Evolutionary conservation across 2,113 vertebrate genomes (phyloP).

Genomic region (Larimichthys crocea): DNA sequence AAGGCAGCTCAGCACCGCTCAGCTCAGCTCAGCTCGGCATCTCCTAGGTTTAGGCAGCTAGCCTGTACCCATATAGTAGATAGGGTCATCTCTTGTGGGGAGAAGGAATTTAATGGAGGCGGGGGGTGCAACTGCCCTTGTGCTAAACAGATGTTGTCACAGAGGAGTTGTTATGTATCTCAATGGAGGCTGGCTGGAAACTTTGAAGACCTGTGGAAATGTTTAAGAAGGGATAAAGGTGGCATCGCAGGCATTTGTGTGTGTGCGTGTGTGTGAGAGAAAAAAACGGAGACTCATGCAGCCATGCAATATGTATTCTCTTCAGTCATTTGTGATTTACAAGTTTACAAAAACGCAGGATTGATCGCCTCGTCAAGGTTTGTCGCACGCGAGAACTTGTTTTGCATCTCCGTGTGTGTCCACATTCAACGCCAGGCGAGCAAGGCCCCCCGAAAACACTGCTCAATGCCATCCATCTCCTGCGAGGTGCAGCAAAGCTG

Average conservation of each 20-base stretch:
- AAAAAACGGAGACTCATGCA: conserved; percentile 25
- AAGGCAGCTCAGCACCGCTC: conserved; percentile 50
- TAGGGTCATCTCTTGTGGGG: conserved; percentile 61
- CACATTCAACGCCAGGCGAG: conserved; percentile 6
- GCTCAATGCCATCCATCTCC: conserved; percentile 17
- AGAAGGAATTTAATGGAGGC: conserved; percentile 51
- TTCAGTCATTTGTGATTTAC: conserved; percentile 35
- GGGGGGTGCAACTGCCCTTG: conserved; percentile 48
- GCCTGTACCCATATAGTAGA: conserved; percentile 68
- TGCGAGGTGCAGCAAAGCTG: conserved; percentile 38
- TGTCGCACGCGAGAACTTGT: not conserved
- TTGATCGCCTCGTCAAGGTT: conserved; percentile 16
- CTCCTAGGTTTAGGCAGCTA: conserved; percentile 49
- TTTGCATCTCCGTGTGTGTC: not conserved
- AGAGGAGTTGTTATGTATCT: conserved; percentile 63
- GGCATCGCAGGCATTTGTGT: conserved; percentile 29
- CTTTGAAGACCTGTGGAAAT: conserved; percentile 55
- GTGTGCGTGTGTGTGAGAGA: not conserved
- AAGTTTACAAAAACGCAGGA: conserved; percentile 22
- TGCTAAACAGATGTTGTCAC: conserved; percentile 66
- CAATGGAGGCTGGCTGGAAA: conserved; percentile 11
- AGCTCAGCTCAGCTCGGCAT: conserved; percentile 39
- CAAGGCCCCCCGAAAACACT: conserved; percentile 10
- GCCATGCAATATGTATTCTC: conserved; percentile 1
- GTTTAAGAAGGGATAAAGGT: conserved; percentile 43